Percentiles rank a stretch among this genome's conserved stretches.
phyloP scores from a whole-genome alignment of 1,140 invertebrate genomes.

The Choristoneura fumiferana region DNA sequence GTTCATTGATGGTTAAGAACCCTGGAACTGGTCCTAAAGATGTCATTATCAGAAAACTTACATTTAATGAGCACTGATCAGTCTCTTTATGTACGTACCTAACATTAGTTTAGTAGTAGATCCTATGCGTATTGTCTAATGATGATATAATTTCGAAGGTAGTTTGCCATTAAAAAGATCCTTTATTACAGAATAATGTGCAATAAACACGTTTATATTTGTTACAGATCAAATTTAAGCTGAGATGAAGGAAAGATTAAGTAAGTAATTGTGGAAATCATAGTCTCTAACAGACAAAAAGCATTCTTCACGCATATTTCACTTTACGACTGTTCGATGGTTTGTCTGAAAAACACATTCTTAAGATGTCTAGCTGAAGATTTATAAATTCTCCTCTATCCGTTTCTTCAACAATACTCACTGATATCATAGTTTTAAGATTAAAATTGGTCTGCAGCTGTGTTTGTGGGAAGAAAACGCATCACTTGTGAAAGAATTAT shows the following conservation, averaged over 20 bases:
- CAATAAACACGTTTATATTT: too few species aligned
- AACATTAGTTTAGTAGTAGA: too few species aligned
- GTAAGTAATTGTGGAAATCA: slow-evolving; percentile 31
- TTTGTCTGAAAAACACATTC: slow-evolving; percentile 21
- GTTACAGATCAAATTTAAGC: slow-evolving; percentile 47
- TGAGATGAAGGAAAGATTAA: slow-evolving; percentile 59
- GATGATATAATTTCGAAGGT: too few species aligned
- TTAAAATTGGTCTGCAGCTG: background rate
- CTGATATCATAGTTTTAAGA: background rate
- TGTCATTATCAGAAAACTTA: too few species aligned
- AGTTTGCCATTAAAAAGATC: too few species aligned
- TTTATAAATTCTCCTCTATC: slow-evolving; percentile 1
- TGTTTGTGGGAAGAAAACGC: background rate
- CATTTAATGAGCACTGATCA: too few species aligned
- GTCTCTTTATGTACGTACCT: too few species aligned
- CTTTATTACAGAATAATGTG: too few species aligned
- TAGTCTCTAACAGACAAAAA: slow-evolving; percentile 23
- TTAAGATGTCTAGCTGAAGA: slow-evolving; percentile 20
- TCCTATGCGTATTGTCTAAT: too few species aligned
- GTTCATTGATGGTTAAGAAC: too few species aligned
- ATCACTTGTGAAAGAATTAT: slow-evolving; percentile 31
- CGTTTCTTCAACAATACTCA: background rate
- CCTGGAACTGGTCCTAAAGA: too few species aligned
- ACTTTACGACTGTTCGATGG: slow-evolving; percentile 25
- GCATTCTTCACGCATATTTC: slow-evolving; percentile 21